phyloP scores from a whole-genome alignment of 2,888 invertebrate genomes.

The Trachelus troglodyta region DNA sequence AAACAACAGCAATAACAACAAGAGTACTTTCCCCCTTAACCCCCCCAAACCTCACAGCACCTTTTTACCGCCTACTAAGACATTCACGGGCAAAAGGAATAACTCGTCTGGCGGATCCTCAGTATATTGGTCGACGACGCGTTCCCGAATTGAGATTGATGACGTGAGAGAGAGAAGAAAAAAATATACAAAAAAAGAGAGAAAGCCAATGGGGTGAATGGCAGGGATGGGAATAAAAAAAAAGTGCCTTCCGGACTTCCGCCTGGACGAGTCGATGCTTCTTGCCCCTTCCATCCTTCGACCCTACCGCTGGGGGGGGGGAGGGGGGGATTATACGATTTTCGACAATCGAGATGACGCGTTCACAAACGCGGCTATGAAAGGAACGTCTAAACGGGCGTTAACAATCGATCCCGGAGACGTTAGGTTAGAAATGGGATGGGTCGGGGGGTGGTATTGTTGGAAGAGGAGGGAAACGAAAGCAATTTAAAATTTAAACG shows the following conservation, averaged over 20 bases:
- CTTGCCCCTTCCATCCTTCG: not conserved
- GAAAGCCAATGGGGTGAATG: conserved; percentile 1
- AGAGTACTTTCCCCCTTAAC: not conserved
- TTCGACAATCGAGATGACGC: not conserved
- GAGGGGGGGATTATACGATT: not conserved
- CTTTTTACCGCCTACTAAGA: not conserved
- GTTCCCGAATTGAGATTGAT: conserved; percentile 6
- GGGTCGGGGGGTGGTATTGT: no score
- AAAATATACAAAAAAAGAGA: conserved; percentile 8
- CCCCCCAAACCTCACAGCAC: not conserved
- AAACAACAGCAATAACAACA: not conserved
- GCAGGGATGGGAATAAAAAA: not conserved
- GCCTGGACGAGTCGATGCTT: not conserved
- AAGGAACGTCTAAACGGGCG: conserved; percentile 3
- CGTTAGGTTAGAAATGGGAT: no score
- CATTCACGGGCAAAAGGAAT: not conserved
- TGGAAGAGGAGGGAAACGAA: not conserved
- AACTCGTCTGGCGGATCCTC: not conserved
- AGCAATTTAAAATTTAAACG: not conserved
- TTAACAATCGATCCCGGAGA: not conserved
- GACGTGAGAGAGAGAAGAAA: conserved; percentile 9
- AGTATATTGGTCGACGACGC: conserved; percentile 5
- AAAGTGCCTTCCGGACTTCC: not conserved
- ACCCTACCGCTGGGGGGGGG: no score
- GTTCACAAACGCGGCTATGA: not conserved